Evolutionary conservation across 2,888 invertebrate species (phyloP).

Genomic region (Parnassius glacialis): DNA sequence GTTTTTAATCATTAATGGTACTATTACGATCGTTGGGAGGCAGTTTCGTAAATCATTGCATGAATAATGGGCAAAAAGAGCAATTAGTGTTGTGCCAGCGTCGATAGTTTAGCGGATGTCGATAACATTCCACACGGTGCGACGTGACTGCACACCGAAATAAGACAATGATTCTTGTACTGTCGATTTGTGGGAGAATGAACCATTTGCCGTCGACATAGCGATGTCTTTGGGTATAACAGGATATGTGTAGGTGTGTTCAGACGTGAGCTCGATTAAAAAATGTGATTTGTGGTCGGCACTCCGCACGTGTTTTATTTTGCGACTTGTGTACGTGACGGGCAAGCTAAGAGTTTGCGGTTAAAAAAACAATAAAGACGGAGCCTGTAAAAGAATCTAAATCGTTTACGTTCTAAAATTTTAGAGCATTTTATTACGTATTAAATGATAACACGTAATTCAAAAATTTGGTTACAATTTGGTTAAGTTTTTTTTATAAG

Average conservation of each 20-base stretch:
- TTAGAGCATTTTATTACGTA: neutral
- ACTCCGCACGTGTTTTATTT: conserved; percentile 74
- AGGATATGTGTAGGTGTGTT: conserved; percentile 40
- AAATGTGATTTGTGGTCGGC: conserved; percentile 79
- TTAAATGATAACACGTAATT: too few species aligned
- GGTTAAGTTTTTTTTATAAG: too few species aligned
- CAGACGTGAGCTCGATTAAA: conserved; percentile 77
- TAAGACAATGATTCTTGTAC: conserved; percentile 42
- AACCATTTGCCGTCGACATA: conserved; percentile 37
- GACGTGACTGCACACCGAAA: conserved; percentile 72
- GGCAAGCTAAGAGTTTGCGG: conserved; percentile 54
- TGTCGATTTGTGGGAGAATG: conserved; percentile 32
- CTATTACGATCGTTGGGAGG: conserved; percentile 55
- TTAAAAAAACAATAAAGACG: conserved; percentile 40
- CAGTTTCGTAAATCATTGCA: conserved; percentile 70
- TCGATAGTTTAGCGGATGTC: conserved; percentile 78
- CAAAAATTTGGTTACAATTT: too few species aligned
- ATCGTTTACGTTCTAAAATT: conserved; percentile 14
- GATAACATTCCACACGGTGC: conserved; percentile 65
- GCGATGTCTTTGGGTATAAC: conserved; percentile 15
- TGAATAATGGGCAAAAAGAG: conserved; percentile 68
- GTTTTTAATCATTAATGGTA: conserved; percentile 62
- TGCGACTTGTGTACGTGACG: conserved; percentile 71
- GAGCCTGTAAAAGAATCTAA: conserved; percentile 15
- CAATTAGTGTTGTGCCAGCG: conserved; percentile 74